A percentile compares a stretch with the other conserved stretches of the same genome.
phyloP scores from a whole-genome alignment of 1,140 invertebrate genomes.

The Solenopsis invicta region DNA sequence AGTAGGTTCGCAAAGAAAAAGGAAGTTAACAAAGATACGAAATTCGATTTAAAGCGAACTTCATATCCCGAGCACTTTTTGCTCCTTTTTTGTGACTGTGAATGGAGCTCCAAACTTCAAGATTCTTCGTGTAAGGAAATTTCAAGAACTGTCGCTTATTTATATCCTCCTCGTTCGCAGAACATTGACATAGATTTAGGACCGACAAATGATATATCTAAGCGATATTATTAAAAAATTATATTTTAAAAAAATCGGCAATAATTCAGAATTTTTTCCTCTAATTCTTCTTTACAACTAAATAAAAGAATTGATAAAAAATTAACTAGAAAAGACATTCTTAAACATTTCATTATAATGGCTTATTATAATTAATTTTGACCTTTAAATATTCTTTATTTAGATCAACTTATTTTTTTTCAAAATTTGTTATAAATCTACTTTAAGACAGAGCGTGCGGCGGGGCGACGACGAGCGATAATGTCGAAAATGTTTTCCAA shows the following conservation, averaged over 20 bases:
- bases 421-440: background rate
- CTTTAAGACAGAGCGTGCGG: background rate
- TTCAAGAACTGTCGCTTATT: background rate
- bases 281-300: background rate
- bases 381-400: background rate
- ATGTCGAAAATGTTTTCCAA: conserved; percentile 45
- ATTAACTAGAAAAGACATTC: background rate
- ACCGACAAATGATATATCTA: background rate
- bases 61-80: background rate
- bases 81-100: background rate
- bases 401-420: background rate
- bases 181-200: background rate
- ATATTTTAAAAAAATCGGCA: background rate
- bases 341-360: background rate
- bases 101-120: background rate
- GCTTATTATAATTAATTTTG: background rate
- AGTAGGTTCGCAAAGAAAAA: conserved; percentile 13
- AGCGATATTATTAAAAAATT: no score
- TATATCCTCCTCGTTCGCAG: background rate
- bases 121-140: background rate
- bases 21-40: background rate
- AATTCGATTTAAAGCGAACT: conserved; percentile 43
- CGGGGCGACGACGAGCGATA: conserved; percentile 28
- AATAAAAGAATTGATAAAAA: background rate
- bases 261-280: background rate